Percentiles rank a stretch among this genome's conserved stretches.
phyloP scores from a whole-genome alignment of 2,888 invertebrate genomes.

The Eilema griseolum region DNA sequence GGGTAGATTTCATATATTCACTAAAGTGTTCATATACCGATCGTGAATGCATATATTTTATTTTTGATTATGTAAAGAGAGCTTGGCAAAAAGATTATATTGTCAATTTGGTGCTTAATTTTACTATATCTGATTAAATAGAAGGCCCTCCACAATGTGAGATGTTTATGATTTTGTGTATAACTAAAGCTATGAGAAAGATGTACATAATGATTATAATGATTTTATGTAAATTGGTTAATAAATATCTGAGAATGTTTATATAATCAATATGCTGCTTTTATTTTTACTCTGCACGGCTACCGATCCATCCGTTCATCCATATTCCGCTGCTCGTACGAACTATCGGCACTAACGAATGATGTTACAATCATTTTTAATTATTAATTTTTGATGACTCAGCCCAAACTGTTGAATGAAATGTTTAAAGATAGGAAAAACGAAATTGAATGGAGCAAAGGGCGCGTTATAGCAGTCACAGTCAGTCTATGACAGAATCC shows the following conservation, averaged over 20 bases:
- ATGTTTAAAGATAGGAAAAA: too few relatives aligned
- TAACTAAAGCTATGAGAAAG: constrained; percentile 84
- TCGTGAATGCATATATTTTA: constrained; percentile 60
- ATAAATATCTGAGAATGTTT: constrained; percentile 88
- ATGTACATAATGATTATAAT: constrained; percentile 84
- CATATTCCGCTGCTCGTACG: too few relatives aligned
- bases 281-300: constrained; percentile 47
- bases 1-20: constrained; percentile 50
- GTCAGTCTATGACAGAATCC: too few relatives aligned
- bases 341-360: too few relatives aligned
- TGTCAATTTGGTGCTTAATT: constrained; percentile 84
- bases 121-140: constrained; percentile 81
- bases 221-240: constrained; percentile 87
- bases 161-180: constrained; percentile 82
- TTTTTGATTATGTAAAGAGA: constrained; percentile 73
- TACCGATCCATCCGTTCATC: too few relatives aligned
- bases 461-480: too few relatives aligned
- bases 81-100: constrained; percentile 82
- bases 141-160: constrained; percentile 85
- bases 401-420: too few relatives aligned
- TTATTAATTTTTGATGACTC: too few relatives aligned
- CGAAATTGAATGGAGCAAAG: too few relatives aligned
- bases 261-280: constrained; percentile 78
- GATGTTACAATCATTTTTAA: too few relatives aligned
- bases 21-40: constrained; percentile 45